phyloP scores from a whole-genome alignment of 2,113 vertebrate genomes.

The Leptosomus discolor region DNA sequence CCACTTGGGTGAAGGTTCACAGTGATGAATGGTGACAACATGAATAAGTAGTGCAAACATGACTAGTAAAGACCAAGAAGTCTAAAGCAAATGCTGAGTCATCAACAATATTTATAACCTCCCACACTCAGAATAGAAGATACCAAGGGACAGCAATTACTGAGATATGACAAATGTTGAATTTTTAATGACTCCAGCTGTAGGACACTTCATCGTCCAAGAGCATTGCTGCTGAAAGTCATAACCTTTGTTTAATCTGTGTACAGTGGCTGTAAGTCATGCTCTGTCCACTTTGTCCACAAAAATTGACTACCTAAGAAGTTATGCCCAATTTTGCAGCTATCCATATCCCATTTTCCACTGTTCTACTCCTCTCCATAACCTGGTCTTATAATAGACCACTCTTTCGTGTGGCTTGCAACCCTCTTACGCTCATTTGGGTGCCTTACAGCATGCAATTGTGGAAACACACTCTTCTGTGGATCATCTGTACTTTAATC shows the following conservation, averaged over 20 bases:
- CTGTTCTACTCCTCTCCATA: background rate
- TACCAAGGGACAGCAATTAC: constrained; percentile 27
- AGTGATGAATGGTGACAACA: background rate
- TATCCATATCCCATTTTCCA: background rate
- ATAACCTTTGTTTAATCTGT: background rate
- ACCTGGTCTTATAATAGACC: background rate
- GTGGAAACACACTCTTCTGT: fast-evolving
- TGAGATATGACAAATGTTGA: constrained; percentile 23
- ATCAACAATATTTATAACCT: constrained; percentile 51
- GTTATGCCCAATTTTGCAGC: background rate
- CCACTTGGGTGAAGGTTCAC: background rate
- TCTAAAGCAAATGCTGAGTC: constrained; percentile 52
- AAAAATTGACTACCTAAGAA: background rate
- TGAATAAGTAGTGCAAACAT: background rate
- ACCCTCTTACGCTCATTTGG: background rate
- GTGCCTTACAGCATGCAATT: background rate
- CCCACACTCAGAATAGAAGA: constrained; percentile 19
- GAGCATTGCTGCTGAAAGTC: background rate
- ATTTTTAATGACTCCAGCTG: constrained; percentile 48
- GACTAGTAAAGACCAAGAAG: background rate
- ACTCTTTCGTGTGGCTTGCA: background rate
- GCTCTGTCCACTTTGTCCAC: background rate
- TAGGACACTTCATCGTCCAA: background rate
- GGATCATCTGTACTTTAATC: background rate
- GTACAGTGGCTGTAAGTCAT: background rate